Percentiles rank a stretch among this genome's conserved stretches.
Evolutionary conservation across 2,888 invertebrate species (phyloP).

Genomic region (Kryphioiulus occultus): DNA sequence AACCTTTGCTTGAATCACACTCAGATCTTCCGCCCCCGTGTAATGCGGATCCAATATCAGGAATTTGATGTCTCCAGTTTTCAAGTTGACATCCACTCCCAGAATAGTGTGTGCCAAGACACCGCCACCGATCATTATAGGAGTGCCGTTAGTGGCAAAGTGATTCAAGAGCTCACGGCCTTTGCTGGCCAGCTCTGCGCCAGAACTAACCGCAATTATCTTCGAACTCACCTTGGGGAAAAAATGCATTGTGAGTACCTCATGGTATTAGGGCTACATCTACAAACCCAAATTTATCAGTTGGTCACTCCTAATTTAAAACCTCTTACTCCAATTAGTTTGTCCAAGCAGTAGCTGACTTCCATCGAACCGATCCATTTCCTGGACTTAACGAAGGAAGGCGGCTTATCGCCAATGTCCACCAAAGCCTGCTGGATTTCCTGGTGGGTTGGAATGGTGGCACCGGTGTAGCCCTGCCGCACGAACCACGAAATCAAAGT

Average conservation of each 20-base stretch:
- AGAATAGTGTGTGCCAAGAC: constrained; percentile 97
- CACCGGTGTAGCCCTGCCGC: constrained; percentile 79
- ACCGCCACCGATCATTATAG: constrained; percentile 99
- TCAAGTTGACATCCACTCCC: constrained; percentile 86
- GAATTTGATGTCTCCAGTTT: constrained; percentile 82
- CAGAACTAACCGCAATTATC: constrained; percentile 84
- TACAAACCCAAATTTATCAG: no score
- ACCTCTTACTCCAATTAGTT: constrained; percentile 68
- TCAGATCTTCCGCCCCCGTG: constrained; percentile 84
- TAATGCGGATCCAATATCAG: constrained; percentile 99
- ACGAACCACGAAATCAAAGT: constrained; percentile 96
- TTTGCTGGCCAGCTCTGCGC: constrained; percentile 79
- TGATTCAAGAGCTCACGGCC: constrained; percentile 86
- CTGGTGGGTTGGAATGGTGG: constrained; percentile 78
- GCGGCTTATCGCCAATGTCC: constrained; percentile 90
- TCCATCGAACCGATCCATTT: constrained; percentile 99
- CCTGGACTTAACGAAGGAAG: constrained; percentile 84
- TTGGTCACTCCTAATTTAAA: neutral
- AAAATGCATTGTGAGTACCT: neutral
- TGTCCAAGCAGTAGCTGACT: constrained; percentile 89
- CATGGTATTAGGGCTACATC: no score
- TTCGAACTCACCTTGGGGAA: constrained; percentile 70
- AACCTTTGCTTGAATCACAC: constrained; percentile 65
- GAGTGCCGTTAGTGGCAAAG: constrained; percentile 91
- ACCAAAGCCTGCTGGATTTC: constrained; percentile 95